Base-by-base conservation (phyloP, 2,888 invertebrate species). In the Ophioninae sp. region DNA sequence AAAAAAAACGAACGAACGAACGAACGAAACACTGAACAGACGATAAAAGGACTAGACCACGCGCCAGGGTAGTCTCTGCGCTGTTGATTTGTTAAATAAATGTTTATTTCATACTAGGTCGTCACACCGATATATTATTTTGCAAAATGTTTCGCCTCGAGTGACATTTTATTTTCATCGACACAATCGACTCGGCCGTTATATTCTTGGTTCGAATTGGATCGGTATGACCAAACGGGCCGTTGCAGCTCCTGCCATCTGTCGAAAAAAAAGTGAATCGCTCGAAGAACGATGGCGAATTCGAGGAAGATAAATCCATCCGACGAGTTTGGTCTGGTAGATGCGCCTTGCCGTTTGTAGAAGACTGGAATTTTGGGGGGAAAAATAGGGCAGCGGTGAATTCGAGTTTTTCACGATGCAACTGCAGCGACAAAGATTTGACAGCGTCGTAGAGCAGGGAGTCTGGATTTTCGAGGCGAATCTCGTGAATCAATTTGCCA, bases 41-140 rank as follows among this genome's bases (percentile, higher is more conserved):
- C 65, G 75, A 81, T 67, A 37, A 80, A 73, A 81, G 72, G 86
- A 86, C 82, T 90, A 88, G 89, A 83, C 73, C 83, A 79, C 77
- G 79, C 84, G 87, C 87, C 89, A 82, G 85, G 85, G 77, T 85
- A 89, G 87, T 88, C 89, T 84, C 77, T 88, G 85, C 86, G 88
- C 89, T 90, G 90, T 90, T 90, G 88, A 90, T 90, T 90, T 90
- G 90, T 90, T 90, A 89, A 90, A 86, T 90, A 90, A 90, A 90
- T 90, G 90, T 90, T 90, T 90, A 90, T 90, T 90, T 90, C 89
- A 85, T 90, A 90, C 80, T 81, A 79, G 61, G 20, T 39, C 58
- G 39, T 67, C 68, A 74, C 51, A 13, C 30, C 2, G 30, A 30
- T 30, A 30, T 30, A 30, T 30, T 30, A 30, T 30, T 30, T 30